phyloP scores from a whole-genome alignment of 2,888 invertebrate species.

The Notodonta ziczac region DNA sequence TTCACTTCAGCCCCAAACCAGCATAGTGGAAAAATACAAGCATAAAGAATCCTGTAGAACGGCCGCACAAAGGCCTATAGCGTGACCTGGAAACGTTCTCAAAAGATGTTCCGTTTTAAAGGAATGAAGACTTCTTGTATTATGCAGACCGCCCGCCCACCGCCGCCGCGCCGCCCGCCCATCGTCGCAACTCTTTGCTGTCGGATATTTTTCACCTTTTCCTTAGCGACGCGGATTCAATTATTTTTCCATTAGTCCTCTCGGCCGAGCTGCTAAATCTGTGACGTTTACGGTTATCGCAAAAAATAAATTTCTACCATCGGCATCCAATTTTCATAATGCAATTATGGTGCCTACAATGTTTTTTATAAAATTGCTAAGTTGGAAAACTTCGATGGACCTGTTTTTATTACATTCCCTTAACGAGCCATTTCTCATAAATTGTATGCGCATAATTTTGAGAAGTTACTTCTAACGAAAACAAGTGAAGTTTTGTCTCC shows the following conservation, averaged over 20 bases:
- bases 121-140: constrained; percentile 33
- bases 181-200: constrained; percentile 30
- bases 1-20: neutral
- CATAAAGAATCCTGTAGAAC: constrained; percentile 25
- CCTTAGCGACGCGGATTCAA: constrained; percentile 35
- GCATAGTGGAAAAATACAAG: constrained; percentile 27
- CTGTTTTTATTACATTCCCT: constrained; percentile 1
- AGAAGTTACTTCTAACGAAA: neutral
- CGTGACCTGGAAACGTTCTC: constrained; percentile 37
- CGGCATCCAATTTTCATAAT: constrained; percentile 5
- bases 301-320: neutral
- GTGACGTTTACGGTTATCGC: constrained; percentile 4
- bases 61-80: constrained; percentile 22
- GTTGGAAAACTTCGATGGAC: neutral
- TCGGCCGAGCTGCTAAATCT: constrained; percentile 13
- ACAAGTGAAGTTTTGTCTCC: neutral
- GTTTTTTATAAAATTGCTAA: neutral
- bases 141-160: constrained; percentile 21
- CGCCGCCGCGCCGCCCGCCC: neutral
- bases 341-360: neutral
- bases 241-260: constrained; percentile 45
- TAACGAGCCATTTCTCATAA: neutral
- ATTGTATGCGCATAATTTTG: constrained; percentile 3
- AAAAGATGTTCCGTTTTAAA: constrained; percentile 37
- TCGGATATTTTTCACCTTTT: constrained; percentile 41